These are phyloP conservation scores for Clinocottus analis DNA, from an alignment of 2,113 vertebrate species.

Conservation along the genomic window DNA sequence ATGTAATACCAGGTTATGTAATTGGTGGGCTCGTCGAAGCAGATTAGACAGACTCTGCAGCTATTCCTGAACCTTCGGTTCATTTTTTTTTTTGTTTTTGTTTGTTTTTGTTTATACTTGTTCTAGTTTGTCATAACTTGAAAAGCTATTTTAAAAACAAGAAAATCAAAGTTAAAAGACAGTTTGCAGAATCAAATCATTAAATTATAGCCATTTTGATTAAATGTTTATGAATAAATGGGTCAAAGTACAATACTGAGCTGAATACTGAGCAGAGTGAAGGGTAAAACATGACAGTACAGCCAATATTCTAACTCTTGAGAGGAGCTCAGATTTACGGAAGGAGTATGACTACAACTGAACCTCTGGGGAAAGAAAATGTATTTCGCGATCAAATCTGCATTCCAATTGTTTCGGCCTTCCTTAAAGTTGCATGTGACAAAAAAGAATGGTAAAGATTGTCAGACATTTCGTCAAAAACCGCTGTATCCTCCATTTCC, in stretches of 20 bases:
- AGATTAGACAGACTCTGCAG: conserved; percentile 34
- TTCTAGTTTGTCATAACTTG: no score
- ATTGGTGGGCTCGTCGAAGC: conserved; percentile 26
- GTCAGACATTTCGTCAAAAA: neutral
- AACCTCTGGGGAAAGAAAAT: neutral
- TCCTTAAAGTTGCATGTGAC: neutral
- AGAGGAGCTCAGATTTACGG: neutral
- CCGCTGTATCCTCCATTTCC: neutral
- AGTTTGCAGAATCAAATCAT: no score
- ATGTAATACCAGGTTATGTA: conserved; percentile 43
- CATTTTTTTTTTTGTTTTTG: no score
- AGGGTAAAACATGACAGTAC: conserved; percentile 9
- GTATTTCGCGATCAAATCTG: neutral
- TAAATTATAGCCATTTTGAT: no score
- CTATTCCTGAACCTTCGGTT: conserved; percentile 39
- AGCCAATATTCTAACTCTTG: neutral
- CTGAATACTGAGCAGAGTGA: neutral
- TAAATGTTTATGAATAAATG: no score
- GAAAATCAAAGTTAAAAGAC: no score
- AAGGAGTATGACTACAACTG: neutral
- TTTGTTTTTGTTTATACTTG: no score
- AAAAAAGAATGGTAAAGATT: neutral
- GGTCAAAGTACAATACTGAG: no score
- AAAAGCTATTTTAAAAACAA: no score
- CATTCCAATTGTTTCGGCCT: neutral